Conservation (phyloP, 2,113 vertebrate species). For the Tragelaphus imberbis region DNA sequence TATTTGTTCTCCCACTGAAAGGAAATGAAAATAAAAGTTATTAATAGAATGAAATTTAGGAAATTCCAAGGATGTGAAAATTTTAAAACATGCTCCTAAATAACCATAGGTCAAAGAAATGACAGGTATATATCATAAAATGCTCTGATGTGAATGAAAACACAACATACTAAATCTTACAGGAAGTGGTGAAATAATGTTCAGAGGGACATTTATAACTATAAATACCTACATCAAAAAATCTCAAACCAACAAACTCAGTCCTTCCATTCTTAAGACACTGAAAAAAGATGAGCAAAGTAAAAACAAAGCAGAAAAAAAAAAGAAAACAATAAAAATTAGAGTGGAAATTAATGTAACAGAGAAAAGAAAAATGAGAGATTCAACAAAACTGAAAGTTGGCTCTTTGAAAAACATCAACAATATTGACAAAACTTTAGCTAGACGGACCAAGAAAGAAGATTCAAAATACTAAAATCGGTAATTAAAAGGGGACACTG, state of each 20-base stretch:
- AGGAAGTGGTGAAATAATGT: background rate
- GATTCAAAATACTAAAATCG: background rate
- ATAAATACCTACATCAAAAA: background rate
- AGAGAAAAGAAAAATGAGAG: background rate
- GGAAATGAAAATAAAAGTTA: background rate
- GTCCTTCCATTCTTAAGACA: background rate
- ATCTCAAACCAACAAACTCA: background rate
- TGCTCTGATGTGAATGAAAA: background rate
- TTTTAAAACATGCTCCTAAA: background rate
- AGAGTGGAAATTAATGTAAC: background rate
- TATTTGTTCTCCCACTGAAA: background rate
- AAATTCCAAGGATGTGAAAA: background rate
- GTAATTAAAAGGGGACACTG: background rate
- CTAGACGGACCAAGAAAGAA: background rate
- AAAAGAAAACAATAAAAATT: background rate
- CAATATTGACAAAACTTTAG: background rate
- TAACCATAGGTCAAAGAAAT: background rate
- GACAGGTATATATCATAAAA: background rate
- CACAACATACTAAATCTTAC: background rate
- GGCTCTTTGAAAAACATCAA: background rate
- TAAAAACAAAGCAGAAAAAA: background rate
- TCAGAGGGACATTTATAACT: background rate
- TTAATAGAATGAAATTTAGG: background rate
- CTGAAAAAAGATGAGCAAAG: background rate
- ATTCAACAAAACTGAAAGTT: background rate